These are phyloP conservation scores for Andrena bicolor DNA, from an alignment of 2,888 invertebrate species.

Conservation along the genomic window DNA sequence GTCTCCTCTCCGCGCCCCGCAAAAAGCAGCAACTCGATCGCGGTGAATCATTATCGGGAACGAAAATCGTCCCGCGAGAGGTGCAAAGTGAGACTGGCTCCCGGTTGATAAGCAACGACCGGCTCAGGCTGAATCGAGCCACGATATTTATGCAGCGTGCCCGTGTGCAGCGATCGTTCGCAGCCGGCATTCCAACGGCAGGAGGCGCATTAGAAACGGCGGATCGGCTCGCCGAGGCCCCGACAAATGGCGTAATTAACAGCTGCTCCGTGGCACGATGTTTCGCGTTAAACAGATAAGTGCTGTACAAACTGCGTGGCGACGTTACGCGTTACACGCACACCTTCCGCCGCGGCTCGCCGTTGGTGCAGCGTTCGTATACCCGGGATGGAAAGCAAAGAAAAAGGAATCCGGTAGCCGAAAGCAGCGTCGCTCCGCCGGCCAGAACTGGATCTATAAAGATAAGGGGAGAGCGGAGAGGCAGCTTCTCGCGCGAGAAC, in stretches of 20 bases:
- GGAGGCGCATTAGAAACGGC: slow-evolving; percentile 25
- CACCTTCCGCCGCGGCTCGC: not conserved
- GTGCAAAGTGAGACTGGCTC: slow-evolving; percentile 28
- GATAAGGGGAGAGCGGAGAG: slow-evolving; percentile 49
- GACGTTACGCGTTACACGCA: slow-evolving; percentile 20
- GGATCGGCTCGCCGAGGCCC: not conserved
- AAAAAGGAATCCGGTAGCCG: slow-evolving; percentile 49
- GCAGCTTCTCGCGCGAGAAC: slow-evolving; percentile 11
- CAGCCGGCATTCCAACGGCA: slow-evolving; percentile 29
- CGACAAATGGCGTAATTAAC: slow-evolving; percentile 59
- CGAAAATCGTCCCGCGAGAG: slow-evolving; percentile 1
- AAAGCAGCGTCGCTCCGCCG: slow-evolving; percentile 31
- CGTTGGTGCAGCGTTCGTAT: no score
- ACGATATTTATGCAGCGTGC: slow-evolving; percentile 24
- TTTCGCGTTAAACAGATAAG: slow-evolving; percentile 42
- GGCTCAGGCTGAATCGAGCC: slow-evolving; percentile 12
- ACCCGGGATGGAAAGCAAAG: not conserved
- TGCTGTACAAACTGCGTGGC: slow-evolving; percentile 37
- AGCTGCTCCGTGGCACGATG: slow-evolving; percentile 38
- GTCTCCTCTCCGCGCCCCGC: no score
- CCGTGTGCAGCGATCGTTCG: not conserved
- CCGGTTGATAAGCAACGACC: slow-evolving; percentile 36
- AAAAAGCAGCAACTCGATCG: not conserved
- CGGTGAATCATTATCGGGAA: slow-evolving; percentile 19
- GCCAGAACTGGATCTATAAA: slow-evolving; percentile 61